Percentiles rank a stretch among this genome's conserved stretches.
These are phyloP conservation scores for Lophotis ruficrista DNA, from an alignment of 2,113 vertebrate genomes.

Conservation along the genomic window DNA sequence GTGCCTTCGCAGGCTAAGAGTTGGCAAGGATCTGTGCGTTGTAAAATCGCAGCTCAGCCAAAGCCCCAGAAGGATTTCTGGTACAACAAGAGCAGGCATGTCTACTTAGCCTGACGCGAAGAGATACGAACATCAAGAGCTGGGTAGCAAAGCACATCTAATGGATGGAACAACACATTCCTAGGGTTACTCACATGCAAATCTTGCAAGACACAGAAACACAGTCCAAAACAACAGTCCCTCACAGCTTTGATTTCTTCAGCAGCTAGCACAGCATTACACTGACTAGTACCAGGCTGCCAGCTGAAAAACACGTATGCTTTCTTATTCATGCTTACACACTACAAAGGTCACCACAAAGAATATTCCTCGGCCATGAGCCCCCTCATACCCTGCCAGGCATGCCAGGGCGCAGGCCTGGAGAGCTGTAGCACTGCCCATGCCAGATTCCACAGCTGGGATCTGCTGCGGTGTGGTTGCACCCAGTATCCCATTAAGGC, in stretches of 20 bases:
- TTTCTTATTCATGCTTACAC: background rate
- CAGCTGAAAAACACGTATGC: background rate
- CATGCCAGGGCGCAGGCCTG: background rate
- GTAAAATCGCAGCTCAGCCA: slow-evolving; percentile 5
- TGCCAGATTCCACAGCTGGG: background rate
- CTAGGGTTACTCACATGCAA: background rate
- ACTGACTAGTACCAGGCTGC: background rate
- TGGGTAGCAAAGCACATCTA: background rate
- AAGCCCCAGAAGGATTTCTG: slow-evolving; percentile 10
- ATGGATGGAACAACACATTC: background rate
- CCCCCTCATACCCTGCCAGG: accelerated
- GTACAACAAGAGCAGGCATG: slow-evolving; percentile 13
- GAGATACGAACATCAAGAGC: slow-evolving; percentile 2
- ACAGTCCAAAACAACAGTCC: background rate
- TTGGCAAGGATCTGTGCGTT: background rate
- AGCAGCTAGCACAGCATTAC: background rate
- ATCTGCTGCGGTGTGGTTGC: background rate
- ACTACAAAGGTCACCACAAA: background rate
- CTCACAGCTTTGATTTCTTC: background rate
- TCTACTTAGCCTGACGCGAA: background rate
- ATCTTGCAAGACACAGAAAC: background rate
- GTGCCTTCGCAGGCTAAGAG: background rate
- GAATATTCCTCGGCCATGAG: background rate
- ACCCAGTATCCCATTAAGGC: background rate
- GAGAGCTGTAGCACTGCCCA: background rate